Base-by-base conservation (phyloP, 2,113 vertebrate species). In the Amblyopsis rosae region DNA sequence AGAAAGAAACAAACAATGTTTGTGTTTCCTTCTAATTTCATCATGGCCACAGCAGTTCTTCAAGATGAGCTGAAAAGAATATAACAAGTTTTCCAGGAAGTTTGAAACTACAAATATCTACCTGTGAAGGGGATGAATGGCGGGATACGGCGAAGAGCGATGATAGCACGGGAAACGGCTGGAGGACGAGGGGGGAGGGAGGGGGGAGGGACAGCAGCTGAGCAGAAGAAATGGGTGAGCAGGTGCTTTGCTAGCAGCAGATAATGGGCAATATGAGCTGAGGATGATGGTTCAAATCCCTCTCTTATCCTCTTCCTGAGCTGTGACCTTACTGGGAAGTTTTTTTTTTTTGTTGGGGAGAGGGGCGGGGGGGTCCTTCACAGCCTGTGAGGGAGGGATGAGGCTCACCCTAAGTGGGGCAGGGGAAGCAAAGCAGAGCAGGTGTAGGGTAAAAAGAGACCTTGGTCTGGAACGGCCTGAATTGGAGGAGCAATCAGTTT, bases 251-350 rank as follows among this genome's bases (percentile, higher is more conserved):
- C 74, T 70, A 69, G 77, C 68, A 63, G 72, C 75, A 81, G 81
- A 82, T 89, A 90, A 89, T 84, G 68, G 82, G 73, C 79, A 82
- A 87, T 89, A 84, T 79, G 82, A 82, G 73, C 65, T 53, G 77
- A 65, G 59, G 81, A 87, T 83, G 86, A 82, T 57, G 80, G 86
- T 88, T 87, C 66, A 85, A 82, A 87, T 88, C 82, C 80, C 64
- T 67, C 61, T 85, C 73, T 87, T 82, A 86, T 86, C 83, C 76
- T 76, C 59, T 75, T 35, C 58, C 73, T 82, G 79, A 82, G 82
- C 80, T 79, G 77, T 88, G 83, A 89, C 88, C 87, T 62, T 66
- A 55, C 47, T 3, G 17, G 75, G 75, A 74, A 72, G 76, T 69
- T 53, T 71, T 26, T 26, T 26, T 26, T 26, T 26, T 2, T 26